phyloP scores from a whole-genome alignment of 92 coral and sea anemone species.

The Epizoanthus stellaris region DNA sequence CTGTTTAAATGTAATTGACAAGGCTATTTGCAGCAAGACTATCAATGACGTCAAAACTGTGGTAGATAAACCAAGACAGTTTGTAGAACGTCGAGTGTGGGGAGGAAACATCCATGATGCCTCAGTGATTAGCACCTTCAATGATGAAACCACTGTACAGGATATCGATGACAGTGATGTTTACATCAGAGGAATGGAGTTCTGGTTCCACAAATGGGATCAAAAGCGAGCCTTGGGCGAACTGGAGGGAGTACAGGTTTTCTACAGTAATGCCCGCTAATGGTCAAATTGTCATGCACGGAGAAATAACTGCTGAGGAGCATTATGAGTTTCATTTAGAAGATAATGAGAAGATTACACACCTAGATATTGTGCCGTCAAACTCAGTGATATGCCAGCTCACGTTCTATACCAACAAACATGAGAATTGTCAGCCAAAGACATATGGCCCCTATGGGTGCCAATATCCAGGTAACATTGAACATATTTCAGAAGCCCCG shows the following conservation, averaged over 20 bases:
- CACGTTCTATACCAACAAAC: conserved; percentile 70
- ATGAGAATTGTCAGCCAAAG: conserved; percentile 50
- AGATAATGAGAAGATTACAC: conserved; percentile 72
- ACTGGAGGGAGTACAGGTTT: conserved; percentile 74
- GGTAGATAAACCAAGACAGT: conserved; percentile 59
- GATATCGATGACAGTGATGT: conserved; percentile 46
- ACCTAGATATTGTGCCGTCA: conserved; percentile 62
- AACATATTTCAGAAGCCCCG: conserved; percentile 51
- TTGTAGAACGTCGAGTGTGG: conserved; percentile 54
- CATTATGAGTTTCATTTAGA: conserved; percentile 75
- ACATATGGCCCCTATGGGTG: conserved; percentile 83
- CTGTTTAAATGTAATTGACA: conserved; percentile 54
- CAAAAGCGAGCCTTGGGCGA: conserved; percentile 85
- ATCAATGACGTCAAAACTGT: background rate
- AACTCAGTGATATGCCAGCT: conserved; percentile 83
- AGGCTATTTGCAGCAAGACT: background rate
- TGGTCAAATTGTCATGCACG: conserved; percentile 65
- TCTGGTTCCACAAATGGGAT: conserved; percentile 89
- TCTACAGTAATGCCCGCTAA: too few relatives aligned
- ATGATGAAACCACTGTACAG: conserved; percentile 30
- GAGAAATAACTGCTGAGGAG: conserved; percentile 56
- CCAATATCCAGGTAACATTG: too few relatives aligned
- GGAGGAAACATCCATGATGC: conserved; percentile 66
- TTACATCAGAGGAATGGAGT: conserved; percentile 81
- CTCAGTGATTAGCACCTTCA: conserved; percentile 32